Percentiles rank a stretch among this genome's conserved stretches.
phyloP scores from a whole-genome alignment of 2,113 vertebrate genomes.

The Dasyurus viverrinus region DNA sequence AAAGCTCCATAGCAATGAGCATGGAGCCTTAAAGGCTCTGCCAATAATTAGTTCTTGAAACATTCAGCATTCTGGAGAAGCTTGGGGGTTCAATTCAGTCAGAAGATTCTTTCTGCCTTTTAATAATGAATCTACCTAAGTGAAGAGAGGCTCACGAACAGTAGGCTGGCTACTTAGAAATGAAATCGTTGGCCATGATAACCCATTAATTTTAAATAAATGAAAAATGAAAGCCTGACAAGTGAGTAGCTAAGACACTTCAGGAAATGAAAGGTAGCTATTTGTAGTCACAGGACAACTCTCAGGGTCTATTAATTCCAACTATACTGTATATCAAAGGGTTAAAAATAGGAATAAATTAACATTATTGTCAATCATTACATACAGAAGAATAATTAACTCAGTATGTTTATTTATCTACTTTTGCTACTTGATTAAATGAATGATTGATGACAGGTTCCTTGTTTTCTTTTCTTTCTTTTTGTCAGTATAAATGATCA shows the following conservation, averaged over 20 bases:
- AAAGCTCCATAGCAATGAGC: not conserved
- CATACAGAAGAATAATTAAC: slow-evolving; percentile 88
- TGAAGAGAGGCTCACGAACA: not conserved
- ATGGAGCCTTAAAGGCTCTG: not conserved
- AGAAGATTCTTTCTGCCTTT: not conserved
- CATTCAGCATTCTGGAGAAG: not conserved
- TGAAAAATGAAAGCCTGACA: not conserved
- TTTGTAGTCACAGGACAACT: slow-evolving; percentile 40
- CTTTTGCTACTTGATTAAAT: slow-evolving; percentile 89
- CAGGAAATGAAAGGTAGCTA: slow-evolving; percentile 38
- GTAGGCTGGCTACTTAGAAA: not conserved
- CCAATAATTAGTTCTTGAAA: not conserved
- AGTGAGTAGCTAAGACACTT: slow-evolving; percentile 25
- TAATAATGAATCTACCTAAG: not conserved
- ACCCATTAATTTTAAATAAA: slow-evolving; percentile 20
- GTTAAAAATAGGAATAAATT: slow-evolving; percentile 86
- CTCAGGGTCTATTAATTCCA: slow-evolving; percentile 70
- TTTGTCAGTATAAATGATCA: slow-evolving; percentile 85
- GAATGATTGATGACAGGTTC: slow-evolving; percentile 88
- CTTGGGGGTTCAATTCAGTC: not conserved
- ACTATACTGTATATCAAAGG: slow-evolving; percentile 60
- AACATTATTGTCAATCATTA: slow-evolving; percentile 86
- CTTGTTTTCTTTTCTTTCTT: slow-evolving; percentile 83
- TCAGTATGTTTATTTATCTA: slow-evolving; percentile 88
- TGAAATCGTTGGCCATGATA: not conserved